A percentile compares a stretch with the other conserved stretches of the same genome.
Evolutionary conservation across 2,113 vertebrate genomes (phyloP).

Genomic region (Chaetops frenatus): DNA sequence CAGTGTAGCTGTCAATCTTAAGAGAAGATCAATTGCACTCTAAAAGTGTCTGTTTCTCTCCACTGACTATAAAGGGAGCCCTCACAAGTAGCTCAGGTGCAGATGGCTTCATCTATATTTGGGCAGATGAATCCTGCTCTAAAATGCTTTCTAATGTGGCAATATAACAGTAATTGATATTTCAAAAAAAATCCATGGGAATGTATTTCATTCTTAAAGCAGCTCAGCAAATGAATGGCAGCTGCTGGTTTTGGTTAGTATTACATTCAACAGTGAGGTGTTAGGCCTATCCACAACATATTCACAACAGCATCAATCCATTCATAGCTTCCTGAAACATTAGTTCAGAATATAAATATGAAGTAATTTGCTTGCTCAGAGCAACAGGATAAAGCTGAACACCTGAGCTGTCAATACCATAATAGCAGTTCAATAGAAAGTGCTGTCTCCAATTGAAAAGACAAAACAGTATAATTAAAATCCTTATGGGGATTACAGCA

Average conservation of each 20-base stretch:
- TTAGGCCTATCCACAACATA: neutral
- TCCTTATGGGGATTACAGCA: neutral
- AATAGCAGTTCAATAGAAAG: neutral
- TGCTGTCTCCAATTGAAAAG: neutral
- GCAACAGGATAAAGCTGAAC: neutral
- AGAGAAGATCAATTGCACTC: slow-evolving; percentile 61
- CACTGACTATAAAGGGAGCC: slow-evolving; percentile 46
- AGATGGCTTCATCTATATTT: slow-evolving; percentile 13
- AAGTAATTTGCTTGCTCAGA: neutral
- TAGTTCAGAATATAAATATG: neutral
- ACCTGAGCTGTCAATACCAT: neutral
- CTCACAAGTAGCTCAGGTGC: slow-evolving; percentile 53
- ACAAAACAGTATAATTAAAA: neutral
- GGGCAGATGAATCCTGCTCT: neutral
- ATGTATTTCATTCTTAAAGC: neutral
- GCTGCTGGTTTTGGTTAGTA: neutral
- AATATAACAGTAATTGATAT: neutral
- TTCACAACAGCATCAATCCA: neutral
- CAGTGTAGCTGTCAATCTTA: slow-evolving; percentile 65
- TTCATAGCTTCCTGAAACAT: neutral
- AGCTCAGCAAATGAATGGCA: neutral
- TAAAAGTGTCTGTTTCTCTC: slow-evolving; percentile 50
- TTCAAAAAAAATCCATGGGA: neutral
- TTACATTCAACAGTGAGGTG: neutral
- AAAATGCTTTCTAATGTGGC: neutral